Conservation (phyloP, 1,140 invertebrate species). For the Heliconius hermathena region DNA sequence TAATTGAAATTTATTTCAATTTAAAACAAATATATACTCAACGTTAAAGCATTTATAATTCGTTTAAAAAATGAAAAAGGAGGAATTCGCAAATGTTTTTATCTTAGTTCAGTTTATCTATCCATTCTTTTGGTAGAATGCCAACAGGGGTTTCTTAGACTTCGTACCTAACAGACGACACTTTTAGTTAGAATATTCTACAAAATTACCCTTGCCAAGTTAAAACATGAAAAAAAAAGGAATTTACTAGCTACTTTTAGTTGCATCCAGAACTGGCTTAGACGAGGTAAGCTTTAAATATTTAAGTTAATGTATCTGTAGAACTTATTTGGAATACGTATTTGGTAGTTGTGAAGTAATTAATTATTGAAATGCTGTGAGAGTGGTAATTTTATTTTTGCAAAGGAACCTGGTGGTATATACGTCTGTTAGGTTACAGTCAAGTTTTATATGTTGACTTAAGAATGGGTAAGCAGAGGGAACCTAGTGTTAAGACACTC, state of each 20-base stretch:
- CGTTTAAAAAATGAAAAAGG: conserved; percentile 34
- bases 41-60: conserved; percentile 10
- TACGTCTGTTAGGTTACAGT: no score
- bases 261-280: conserved; percentile 30
- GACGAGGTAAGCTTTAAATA: conserved; percentile 32
- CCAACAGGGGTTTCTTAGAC: conserved; percentile 45
- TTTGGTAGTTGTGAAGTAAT: not conserved
- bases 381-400: not conserved
- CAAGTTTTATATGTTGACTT: no score
- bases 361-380: not conserved
- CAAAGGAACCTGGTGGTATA: not conserved
- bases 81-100: conserved; percentile 46
- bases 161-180: conserved; percentile 44
- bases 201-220: conserved; percentile 46
- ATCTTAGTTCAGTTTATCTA: conserved; percentile 43
- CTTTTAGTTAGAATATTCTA: conserved; percentile 44
- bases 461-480: no score
- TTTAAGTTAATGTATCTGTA: conserved; percentile 28
- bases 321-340: conserved; percentile 12
- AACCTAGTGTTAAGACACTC: no score
- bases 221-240: conserved; percentile 36
- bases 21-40: not conserved
- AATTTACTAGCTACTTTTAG: conserved; percentile 37
- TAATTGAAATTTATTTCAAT: not conserved
- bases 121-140: conserved; percentile 40